phyloP scores from a whole-genome alignment of 2,888 invertebrate genomes.

The Ochropleura plecta region DNA sequence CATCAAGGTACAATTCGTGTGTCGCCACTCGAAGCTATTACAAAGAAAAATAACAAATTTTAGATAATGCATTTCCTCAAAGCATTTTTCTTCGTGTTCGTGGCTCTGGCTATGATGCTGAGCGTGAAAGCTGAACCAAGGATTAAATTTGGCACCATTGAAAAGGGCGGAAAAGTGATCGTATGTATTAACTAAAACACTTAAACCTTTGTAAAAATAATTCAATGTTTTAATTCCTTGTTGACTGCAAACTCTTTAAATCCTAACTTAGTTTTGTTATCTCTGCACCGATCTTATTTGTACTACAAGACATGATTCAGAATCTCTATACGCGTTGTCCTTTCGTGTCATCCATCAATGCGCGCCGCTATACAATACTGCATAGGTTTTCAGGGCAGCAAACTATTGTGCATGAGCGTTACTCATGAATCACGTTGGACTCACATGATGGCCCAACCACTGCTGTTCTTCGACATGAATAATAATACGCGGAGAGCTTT shows the following conservation, averaged over 20 bases:
- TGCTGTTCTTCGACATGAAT: background rate
- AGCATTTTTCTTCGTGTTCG: slow-evolving; percentile 15
- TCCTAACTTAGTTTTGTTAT: background rate
- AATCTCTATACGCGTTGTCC: background rate
- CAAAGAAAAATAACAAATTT: background rate
- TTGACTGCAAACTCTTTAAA: background rate
- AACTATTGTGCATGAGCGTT: background rate
- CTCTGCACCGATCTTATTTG: background rate
- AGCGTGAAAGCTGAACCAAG: slow-evolving; percentile 26
- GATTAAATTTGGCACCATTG: slow-evolving; percentile 23
- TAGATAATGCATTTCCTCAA: slow-evolving; percentile 14
- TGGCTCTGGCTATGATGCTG: slow-evolving; percentile 33
- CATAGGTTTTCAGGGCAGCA: background rate
- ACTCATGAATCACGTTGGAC: too few species aligned
- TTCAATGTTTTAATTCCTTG: background rate
- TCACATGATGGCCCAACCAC: too few species aligned
- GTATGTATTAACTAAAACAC: background rate
- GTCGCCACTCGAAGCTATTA: background rate
- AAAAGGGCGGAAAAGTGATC: slow-evolving; percentile 22
- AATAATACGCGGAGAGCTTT: too few species aligned
- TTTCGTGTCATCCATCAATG: background rate
- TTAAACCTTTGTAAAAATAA: background rate
- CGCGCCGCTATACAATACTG: background rate
- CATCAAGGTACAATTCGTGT: background rate
- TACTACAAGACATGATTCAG: background rate